A percentile compares a stretch with the other conserved stretches of the same genome.
Evolutionary conservation across 2,888 invertebrate species (phyloP).

Genomic region (Limenitis camilla): DNA sequence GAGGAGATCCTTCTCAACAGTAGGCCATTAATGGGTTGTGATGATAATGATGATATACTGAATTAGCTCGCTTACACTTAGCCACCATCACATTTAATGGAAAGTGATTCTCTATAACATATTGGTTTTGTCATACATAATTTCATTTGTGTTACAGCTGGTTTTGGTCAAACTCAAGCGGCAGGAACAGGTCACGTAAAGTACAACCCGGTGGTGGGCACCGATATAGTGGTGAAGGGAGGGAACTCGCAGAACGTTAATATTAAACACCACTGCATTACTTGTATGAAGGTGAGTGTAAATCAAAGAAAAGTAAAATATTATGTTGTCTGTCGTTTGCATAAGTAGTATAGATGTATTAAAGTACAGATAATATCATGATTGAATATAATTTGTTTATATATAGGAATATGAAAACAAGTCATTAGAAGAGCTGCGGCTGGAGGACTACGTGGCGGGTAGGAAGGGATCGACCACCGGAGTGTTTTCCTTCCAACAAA

Average conservation of each 20-base stretch:
- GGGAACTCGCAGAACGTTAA: slow-evolving; percentile 89
- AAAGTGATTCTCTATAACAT: background rate
- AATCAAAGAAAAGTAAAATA: background rate
- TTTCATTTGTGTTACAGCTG: slow-evolving; percentile 32
- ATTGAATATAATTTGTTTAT: background rate
- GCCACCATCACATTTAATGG: background rate
- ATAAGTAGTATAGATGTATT: too few relatives aligned
- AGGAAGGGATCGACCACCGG: slow-evolving; percentile 80
- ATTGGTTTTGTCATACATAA: background rate
- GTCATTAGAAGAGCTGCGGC: slow-evolving; percentile 93
- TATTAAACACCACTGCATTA: slow-evolving; percentile 97
- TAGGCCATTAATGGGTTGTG: too few relatives aligned
- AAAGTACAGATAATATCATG: too few relatives aligned
- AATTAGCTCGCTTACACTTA: background rate
- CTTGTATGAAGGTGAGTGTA: slow-evolving; percentile 88
- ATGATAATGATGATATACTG: too few relatives aligned
- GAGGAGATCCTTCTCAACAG: too few relatives aligned
- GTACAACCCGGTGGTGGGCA: slow-evolving; percentile 89
- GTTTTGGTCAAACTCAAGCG: slow-evolving; percentile 57
- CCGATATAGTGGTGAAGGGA: slow-evolving; percentile 93
- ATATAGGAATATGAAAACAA: slow-evolving; percentile 90
- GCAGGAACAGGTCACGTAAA: slow-evolving; percentile 85
- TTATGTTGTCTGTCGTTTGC: too few relatives aligned
- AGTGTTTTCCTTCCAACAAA: slow-evolving; percentile 76
- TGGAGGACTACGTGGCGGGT: slow-evolving; percentile 94